Base-by-base conservation (phyloP, 2,797 vertebrate genomes). In the Melanotaenia trifasciata region DNA sequence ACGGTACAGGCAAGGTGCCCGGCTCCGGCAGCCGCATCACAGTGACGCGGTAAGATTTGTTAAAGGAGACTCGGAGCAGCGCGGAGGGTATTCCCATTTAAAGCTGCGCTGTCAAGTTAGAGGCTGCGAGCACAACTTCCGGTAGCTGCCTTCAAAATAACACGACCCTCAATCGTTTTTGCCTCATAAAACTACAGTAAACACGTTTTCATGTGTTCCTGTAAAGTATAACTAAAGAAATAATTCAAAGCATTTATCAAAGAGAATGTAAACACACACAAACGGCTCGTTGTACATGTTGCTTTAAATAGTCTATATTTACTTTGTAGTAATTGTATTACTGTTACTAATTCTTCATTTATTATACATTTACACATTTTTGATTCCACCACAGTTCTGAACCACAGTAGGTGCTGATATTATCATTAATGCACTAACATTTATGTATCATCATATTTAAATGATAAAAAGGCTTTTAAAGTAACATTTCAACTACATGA, bases 21-120 rank as follows among this genome's bases (percentile, higher is more conserved):
- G 87, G 84, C 78, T 86, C 78, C 85, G 53, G 67, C 76, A 80
- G 74, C 87, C 74, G 88, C 88, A 91, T 90, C 87, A 84, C 89
- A 78, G 78, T 91, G 90, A 94, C 89, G 87, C 81, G 80, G 50
- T 72, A 76, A 56, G 85, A 66, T 76, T 75, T 79, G 69, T 78
- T 83, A 87, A 91, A 89, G 88, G 86, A 86, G 87, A 90, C 88
- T 90, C 86, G 85, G 70, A 20, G 72, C 66, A 26, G 66, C 67
- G 26, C 69, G 28, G 51, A 87, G 87, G 90, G 76, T 61, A 57
- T 88, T 86, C 85, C 86, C 72, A 67, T 89, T 81, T 87, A 89
- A 87, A 88, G 80, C 67, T 61, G 5, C 16, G 1, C 0, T 0
- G 70, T 79, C 78, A 86, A 77, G 62, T 0, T 0, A 7, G 0